Evolutionary conservation across 1,140 invertebrate species (phyloP).

Genomic region (Tetramorium parvispinum): DNA sequence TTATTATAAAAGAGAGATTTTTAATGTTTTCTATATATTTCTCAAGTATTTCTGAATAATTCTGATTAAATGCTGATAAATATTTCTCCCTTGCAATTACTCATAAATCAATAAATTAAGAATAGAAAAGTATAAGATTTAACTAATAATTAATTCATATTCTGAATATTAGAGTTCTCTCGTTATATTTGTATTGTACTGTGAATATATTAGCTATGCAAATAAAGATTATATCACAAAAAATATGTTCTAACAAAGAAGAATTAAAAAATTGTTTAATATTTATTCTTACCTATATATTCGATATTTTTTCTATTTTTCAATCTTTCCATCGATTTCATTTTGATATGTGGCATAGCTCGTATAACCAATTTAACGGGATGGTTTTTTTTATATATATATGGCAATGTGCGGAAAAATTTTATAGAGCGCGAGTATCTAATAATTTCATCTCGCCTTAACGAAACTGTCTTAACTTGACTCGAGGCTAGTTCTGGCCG

Average conservation of each 20-base stretch:
- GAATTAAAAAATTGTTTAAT: background rate
- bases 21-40: background rate
- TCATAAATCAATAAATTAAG: background rate
- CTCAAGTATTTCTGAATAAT: background rate
- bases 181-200: background rate
- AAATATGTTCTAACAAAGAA: background rate
- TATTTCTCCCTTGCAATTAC: background rate
- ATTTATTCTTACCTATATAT: background rate
- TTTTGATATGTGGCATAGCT: background rate
- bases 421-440: slow-evolving; percentile 15
- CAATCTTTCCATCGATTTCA: background rate
- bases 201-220: background rate
- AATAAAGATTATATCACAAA: background rate
- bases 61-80: background rate
- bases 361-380: background rate
- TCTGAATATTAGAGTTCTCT: background rate
- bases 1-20: background rate
- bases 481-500: background rate
- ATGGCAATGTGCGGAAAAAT: slow-evolving; percentile 3
- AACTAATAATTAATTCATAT: background rate
- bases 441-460: slow-evolving; percentile 57
- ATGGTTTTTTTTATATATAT: background rate
- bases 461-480: slow-evolving; percentile 21
- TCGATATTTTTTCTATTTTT: background rate
- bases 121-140: background rate